Base-by-base conservation (phyloP, 1,140 invertebrate species). In the Agraylea sexmaculata region DNA sequence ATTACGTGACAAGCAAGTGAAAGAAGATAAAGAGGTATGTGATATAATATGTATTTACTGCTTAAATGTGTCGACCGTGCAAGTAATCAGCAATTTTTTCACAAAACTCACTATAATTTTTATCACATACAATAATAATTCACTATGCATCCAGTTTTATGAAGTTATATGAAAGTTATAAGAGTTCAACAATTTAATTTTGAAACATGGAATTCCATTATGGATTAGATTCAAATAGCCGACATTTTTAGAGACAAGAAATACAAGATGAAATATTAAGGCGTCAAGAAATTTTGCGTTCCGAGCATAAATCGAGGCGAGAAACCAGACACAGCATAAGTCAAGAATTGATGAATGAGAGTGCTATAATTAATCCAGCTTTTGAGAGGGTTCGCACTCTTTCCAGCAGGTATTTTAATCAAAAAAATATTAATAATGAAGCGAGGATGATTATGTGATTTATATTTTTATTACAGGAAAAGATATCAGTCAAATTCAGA, bases 251-350 rank as follows among this genome's bases (percentile, higher is more conserved):
- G 69, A 54, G 58, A 45, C 55, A 77, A 65, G 62, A 64, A 36
- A 59, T 80, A 15, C 66, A 73, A 51, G 69, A 75, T 53, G 75
- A 80, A 59, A 72, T 82, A 38, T 61, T 73, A 38, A 68, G 68
- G 43, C 66, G 73, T 37, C 66, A 76, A 53, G 72, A 78, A 53
- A 74, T 70, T 22, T 49, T 80, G 28, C 73, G 71, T 59, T 67
- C 71, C 51, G 77, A 78, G 52, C 57, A 61, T 10, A 53, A 51
- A 32, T 35, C 50, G 21, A 25, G 45, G 17, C 54, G 40, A 32
- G 47, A 49, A 37, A 34, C 40, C 4, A 38, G 41, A 11, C 37
- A 28, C 25, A 31, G 47, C 13, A 13, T 43, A 27, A 40, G 34
- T 29, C 34, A 36, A 23, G 47, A 49, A 35, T 12, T 34, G n/a